Evolutionary conservation across 1,140 invertebrate species (phyloP).

Genomic region (Drosophila guanche): DNA sequence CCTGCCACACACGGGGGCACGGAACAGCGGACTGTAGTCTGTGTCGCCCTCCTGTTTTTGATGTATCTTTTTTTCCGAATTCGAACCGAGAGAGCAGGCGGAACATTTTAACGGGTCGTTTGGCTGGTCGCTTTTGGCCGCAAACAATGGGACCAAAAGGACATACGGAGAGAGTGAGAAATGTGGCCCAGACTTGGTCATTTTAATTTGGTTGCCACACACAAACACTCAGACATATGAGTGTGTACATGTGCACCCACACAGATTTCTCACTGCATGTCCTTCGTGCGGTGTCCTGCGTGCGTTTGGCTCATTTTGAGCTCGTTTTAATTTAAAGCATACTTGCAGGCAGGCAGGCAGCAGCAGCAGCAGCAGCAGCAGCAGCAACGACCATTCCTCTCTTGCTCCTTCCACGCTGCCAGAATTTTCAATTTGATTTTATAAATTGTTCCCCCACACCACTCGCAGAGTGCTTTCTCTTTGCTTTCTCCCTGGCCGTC

Average conservation of each 20-base stretch:
- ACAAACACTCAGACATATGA: background rate
- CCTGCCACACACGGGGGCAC: background rate
- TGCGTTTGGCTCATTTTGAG: constrained; percentile 52
- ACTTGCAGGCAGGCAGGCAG: constrained; percentile 22
- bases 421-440: constrained; percentile 54
- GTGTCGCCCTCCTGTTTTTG: constrained; percentile 1
- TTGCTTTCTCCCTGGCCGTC: background rate
- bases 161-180: background rate
- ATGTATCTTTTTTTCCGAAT: background rate
- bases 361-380: constrained; percentile 1
- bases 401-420: constrained; percentile 13
- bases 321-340: constrained; percentile 60
- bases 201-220: background rate
- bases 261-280: background rate
- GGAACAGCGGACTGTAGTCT: no score
- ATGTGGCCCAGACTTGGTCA: background rate
- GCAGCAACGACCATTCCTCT: constrained; percentile 8
- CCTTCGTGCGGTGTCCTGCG: constrained; percentile 20
- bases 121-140: constrained; percentile 5
- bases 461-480: constrained; percentile 8
- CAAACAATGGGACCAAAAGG: background rate
- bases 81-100: constrained; percentile 7
- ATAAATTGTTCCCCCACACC: constrained; percentile 7
- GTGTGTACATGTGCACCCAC: constrained; percentile 7
- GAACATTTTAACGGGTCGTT: constrained; percentile 22